phyloP scores from a whole-genome alignment of 2,797 vertebrate species.

The Pygocentrus nattereri region DNA sequence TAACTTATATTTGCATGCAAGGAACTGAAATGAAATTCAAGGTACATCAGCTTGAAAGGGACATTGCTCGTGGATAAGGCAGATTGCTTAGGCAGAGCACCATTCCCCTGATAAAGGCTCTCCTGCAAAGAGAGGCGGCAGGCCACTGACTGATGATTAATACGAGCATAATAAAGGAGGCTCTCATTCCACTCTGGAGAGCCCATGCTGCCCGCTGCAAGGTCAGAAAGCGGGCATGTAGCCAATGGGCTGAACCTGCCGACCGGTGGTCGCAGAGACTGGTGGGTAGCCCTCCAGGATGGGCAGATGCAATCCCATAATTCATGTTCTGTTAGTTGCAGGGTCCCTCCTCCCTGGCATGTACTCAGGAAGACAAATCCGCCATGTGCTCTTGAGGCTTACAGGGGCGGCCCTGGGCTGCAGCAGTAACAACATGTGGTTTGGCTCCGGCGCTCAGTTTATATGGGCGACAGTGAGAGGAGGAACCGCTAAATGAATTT shows the following conservation, averaged over 20 bases:
- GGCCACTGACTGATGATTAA: conserved; percentile 57
- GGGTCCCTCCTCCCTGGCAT: conserved; percentile 61
- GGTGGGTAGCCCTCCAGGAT: conserved; percentile 29
- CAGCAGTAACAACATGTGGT: conserved; percentile 79
- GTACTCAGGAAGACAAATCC: conserved; percentile 69
- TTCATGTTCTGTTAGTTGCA: conserved; percentile 43
- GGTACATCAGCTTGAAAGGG: conserved; percentile 28
- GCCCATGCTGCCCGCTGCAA: conserved; percentile 68
- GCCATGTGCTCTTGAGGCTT: conserved; percentile 75
- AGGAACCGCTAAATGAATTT: conserved; percentile 82
- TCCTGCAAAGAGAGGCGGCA: conserved; percentile 43
- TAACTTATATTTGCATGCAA: background rate
- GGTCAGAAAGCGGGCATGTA: conserved; percentile 71
- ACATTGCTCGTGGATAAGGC: conserved; percentile 8
- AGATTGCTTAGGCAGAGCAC: conserved; percentile 12
- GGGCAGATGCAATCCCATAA: conserved; percentile 40
- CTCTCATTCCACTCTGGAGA: conserved; percentile 73
- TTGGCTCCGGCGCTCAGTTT: conserved; percentile 77
- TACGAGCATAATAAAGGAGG: conserved; percentile 70
- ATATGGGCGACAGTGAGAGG: conserved; percentile 71
- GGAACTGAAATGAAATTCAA: background rate
- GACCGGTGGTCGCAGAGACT: conserved; percentile 24
- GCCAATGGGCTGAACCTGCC: conserved; percentile 60
- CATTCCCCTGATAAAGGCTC: conserved; percentile 37
- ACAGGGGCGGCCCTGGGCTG: conserved; percentile 75